phyloP scores from a whole-genome alignment of 2,888 invertebrate species.

The Melinaea menophilus region DNA sequence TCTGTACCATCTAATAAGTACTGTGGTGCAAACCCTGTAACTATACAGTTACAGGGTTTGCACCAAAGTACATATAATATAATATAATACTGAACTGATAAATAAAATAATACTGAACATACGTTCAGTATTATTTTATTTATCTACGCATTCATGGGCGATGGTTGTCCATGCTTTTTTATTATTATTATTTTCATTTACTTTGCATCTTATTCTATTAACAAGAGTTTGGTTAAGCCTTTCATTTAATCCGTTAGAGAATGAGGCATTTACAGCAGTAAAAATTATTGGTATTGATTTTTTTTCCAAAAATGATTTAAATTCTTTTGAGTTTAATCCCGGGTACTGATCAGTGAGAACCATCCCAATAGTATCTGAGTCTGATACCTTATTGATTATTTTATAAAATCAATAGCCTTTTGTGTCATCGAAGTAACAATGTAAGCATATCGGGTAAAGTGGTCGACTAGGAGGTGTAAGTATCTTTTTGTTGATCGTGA shows the following conservation, averaged over 20 bases:
- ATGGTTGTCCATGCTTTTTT: not conserved
- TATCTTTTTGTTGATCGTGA: constrained; percentile 36
- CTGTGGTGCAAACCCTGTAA: constrained; percentile 5
- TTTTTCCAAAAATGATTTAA: not conserved
- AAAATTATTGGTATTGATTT: not conserved
- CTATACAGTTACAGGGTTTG: too few species aligned
- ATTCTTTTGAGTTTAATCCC: not conserved
- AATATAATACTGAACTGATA: too few species aligned
- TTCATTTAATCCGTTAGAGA: too few species aligned
- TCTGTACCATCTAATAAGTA: constrained; percentile 8
- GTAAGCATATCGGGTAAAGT: constrained; percentile 32
- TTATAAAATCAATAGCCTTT: too few species aligned
- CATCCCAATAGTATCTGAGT: constrained; percentile 1
- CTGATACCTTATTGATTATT: too few species aligned
- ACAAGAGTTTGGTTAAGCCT: too few species aligned
- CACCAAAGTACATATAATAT: too few species aligned
- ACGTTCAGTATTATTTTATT: not conserved
- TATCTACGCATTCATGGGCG: not conserved
- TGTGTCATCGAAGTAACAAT: constrained; percentile 12
- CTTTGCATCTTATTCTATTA: too few species aligned
- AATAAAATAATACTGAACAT: not conserved
- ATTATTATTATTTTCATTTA: constrained; percentile 2
- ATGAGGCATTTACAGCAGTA: not conserved
- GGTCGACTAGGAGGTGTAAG: constrained; percentile 34
- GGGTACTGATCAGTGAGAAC: not conserved